Evolutionary conservation across 2,113 vertebrate genomes (phyloP).

Genomic region (Saguinus midas): DNA sequence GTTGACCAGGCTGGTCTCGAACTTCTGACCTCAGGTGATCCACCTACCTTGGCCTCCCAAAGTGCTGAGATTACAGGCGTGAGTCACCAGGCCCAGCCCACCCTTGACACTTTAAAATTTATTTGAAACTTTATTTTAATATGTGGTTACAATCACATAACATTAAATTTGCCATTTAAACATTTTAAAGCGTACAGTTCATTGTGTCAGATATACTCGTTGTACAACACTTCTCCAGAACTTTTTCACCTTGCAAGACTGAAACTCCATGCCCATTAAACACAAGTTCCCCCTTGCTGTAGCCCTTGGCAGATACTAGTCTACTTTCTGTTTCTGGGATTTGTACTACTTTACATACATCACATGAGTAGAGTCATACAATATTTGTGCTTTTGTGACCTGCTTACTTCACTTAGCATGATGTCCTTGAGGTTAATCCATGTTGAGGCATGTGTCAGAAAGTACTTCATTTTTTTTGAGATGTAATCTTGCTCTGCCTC

Average conservation of each 20-base stretch:
- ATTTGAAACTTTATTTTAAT: not conserved
- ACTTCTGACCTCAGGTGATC: too few relatives aligned
- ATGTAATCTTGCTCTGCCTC: too few relatives aligned
- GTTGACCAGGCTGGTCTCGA: too few relatives aligned
- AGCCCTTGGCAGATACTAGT: not conserved
- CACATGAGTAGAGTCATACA: too few relatives aligned
- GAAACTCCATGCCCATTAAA: not conserved
- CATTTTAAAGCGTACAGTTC: not conserved
- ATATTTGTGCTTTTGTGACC: not conserved
- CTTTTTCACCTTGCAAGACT: not conserved
- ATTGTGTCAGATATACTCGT: not conserved
- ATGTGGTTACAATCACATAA: not conserved
- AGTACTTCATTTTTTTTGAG: not conserved
- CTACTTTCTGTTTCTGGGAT: not conserved
- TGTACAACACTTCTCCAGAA: not conserved
- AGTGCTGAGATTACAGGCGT: too few relatives aligned
- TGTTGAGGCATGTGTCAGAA: not conserved
- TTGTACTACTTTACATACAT: not conserved
- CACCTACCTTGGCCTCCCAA: too few relatives aligned
- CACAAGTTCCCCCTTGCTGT: not conserved
- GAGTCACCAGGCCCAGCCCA: too few relatives aligned
- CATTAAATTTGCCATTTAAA: not conserved
- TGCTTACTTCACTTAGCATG: not conserved
- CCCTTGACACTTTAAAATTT: not conserved
- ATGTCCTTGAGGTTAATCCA: not conserved